Base-by-base conservation (phyloP, 2,113 vertebrate species). In the Chiloscyllium plagiosum region DNA sequence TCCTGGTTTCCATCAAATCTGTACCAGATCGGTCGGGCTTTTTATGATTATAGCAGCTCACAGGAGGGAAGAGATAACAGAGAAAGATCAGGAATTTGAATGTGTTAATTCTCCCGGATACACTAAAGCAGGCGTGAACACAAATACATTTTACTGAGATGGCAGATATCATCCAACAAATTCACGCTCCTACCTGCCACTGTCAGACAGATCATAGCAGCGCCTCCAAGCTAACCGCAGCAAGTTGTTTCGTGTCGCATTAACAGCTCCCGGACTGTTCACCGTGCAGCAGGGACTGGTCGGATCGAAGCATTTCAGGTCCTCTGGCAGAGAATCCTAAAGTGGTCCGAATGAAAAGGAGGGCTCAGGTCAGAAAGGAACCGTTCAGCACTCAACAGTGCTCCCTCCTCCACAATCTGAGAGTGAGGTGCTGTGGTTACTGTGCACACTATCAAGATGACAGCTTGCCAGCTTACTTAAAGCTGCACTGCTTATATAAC, bases 381-480 rank as follows among this genome's bases (percentile, higher is more conserved):
- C 42, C 3, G 22, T 33, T 70, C 10, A 76, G 68, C 94, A 4
- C 22, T 70, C 66, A 2, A 24, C 68, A 94, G n/a, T 24, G 29
- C 52, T 65, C 37, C 61, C 61, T 66, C 89, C 61, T 22, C 61
- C 19, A 66, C 33, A 61, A 66, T 61, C 89, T 66, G 33, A 2
- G 33, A 33, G 33, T 66, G 4, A 93, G 61, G 12, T 37, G 89
- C 5, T 37, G 10, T 93, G 89, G 17, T n/a, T 93, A 20, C 89
- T 0, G n/a, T 66, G 33, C 33, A n/a, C 89, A 65, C n/a, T 26
- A 20, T 66, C 89, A 93, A 33, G 15, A 37, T 66, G 56, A 6
- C 61, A 93, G 89, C 89, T 20, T 93, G 89, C 61, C 61, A 93
- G 89, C 56, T 37, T 37, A n/a, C n/a, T 90, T 93, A 93, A 93